phyloP scores from a whole-genome alignment of 2,888 invertebrate species.

The Patella pellucida region DNA sequence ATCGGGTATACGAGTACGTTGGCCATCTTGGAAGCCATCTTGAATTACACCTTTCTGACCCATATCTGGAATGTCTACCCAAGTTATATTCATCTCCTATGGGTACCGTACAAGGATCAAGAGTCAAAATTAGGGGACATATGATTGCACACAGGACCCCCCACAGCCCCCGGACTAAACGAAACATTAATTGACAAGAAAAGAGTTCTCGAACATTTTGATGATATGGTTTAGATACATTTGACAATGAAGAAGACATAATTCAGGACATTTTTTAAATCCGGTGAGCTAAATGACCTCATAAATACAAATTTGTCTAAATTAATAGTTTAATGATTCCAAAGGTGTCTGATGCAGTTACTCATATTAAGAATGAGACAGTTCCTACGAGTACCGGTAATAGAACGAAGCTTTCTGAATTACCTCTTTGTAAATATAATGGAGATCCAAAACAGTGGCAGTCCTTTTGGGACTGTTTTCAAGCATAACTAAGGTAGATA shows the following conservation, averaged over 20 bases:
- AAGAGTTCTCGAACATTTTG: neutral
- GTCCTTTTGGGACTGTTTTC: constrained; percentile 5
- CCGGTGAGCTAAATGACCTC: neutral
- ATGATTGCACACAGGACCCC: too few relatives aligned
- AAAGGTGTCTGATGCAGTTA: too few relatives aligned
- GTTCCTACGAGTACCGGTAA: neutral
- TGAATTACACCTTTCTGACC: too few relatives aligned
- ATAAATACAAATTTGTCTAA: neutral
- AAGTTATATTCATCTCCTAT: too few relatives aligned
- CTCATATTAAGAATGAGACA: too few relatives aligned
- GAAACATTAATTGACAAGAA: neutral
- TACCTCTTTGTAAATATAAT: neutral
- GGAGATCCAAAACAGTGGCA: neutral
- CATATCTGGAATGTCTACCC: too few relatives aligned
- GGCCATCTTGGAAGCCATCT: too few relatives aligned
- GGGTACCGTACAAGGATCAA: too few relatives aligned
- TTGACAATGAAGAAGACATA: neutral
- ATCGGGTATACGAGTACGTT: too few relatives aligned
- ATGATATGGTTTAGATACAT: neutral
- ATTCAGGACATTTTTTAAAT: neutral
- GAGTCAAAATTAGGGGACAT: too few relatives aligned
- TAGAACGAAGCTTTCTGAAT: neutral
- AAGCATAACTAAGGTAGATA: neutral
- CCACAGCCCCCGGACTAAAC: neutral
- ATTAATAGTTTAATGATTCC: too few relatives aligned